Percentiles rank a stretch among this genome's conserved stretches.
Conservation (phyloP, 1,140 invertebrate species). For the Zaprionus lachaisei region DNA sequence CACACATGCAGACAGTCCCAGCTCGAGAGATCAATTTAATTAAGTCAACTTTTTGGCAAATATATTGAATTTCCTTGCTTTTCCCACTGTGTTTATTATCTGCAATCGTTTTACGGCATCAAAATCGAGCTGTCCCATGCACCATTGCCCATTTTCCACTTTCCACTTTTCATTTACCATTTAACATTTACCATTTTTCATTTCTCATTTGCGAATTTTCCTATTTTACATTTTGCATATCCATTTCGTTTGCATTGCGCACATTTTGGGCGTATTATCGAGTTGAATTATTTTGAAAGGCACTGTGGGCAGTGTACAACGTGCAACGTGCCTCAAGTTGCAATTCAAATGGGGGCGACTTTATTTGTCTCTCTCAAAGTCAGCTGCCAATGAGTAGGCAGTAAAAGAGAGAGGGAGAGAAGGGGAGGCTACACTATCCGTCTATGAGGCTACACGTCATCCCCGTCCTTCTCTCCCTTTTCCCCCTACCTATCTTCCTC, state of each 20-base stretch:
- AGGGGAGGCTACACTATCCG: background rate
- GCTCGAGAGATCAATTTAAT: slow-evolving; percentile 5
- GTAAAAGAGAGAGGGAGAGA: background rate
- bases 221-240: background rate
- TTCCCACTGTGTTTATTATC: background rate
- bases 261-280: background rate
- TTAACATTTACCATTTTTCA: background rate
- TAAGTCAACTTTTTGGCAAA: slow-evolving; percentile 3
- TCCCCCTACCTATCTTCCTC: background rate
- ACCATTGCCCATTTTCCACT: background rate
- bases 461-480: background rate
- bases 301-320: background rate
- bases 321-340: background rate
- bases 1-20: background rate
- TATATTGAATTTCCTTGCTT: slow-evolving; percentile 1
- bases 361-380: background rate
- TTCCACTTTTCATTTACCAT: background rate
- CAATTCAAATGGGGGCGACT: background rate
- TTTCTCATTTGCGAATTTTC: background rate
- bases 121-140: background rate
- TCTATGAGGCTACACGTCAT: slow-evolving; percentile 9
- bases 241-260: background rate
- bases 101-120: background rate
- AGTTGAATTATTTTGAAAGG: background rate
- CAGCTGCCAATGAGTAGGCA: background rate